Base-by-base conservation (phyloP, 2,888 invertebrate genomes). In the Scrobipalpa atriplicella region DNA sequence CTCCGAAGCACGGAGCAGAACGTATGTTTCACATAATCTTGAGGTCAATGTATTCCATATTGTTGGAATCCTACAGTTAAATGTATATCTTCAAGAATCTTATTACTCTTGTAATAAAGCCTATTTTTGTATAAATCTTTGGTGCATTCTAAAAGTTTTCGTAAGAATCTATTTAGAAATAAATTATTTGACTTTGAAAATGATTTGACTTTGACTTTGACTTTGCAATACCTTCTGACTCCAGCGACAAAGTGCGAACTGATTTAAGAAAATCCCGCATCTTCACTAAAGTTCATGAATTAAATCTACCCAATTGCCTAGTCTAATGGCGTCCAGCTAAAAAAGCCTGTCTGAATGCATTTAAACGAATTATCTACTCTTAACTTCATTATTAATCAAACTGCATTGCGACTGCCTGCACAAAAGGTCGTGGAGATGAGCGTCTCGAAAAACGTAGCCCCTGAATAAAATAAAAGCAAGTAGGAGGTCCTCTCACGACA, bases 401-500 rank as follows among this genome's bases (percentile, higher is more conserved):
- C 91, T 90, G 90, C 91, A 92, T 78, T 91, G 91, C 90, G 89
- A 83, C 87, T 87, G 76, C 78, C 87, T 87, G 76, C 78, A 79
- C 71, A 72, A 75, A 75, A 90, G 90, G 47, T 47, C 47, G 47
- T 81, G 73, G 79, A 86, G 86, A 88, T 83, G 82, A 84, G 81
- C 84, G 78, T 79, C 75, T 82, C 79, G 85, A 88, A 85, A 88
- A 89, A 87, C 79, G 77, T 78, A 79, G 36, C 29, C 38, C 7
- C 85, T 85, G 87, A 90, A 89, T 89, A 90, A 91, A 91, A 91
- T 89, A 91, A 92, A 83, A 89, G 89, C 82, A 90, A 90, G 90
- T 89, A 92, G 91, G 92, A 92, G 92, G 92, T 85, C 88, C 86
- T 86, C 83, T 77, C 78, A 83, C 86, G 93, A 92, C 92, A 89